Base-by-base conservation (phyloP, 1,140 invertebrate species). In the Lasaia peninsularis region DNA sequence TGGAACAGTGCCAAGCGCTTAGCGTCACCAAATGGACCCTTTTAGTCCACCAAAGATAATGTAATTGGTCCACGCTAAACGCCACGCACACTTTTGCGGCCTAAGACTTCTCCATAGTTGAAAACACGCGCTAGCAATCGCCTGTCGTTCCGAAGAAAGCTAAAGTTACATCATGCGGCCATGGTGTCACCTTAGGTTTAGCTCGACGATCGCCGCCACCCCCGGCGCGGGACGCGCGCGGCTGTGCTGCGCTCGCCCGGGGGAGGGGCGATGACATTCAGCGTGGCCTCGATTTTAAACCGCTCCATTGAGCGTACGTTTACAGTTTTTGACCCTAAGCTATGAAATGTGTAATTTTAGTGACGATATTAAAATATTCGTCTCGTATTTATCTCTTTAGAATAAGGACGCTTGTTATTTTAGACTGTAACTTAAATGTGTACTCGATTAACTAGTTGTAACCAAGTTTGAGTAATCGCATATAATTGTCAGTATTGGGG, bases 271-370 rank as follows among this genome's bases (percentile, higher is more conserved):
- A 77, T 76, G 72, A 62, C 52, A 63, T 60, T 62, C 49, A 55
- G 66, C 62, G 69, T 82, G 79, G 82, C 80, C 82, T 86, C 80
- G 80, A 81, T 82, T 86, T 81, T 73, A 82, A 69, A 52, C 24
- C 50, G 53, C 67, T 61, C 60, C 37, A 52, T 63, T 62, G 63
- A 58, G 66, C 67, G 69, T 69, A 69, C 65, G 66, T 73, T 65
- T 75, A 63, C 64, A 58, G 68, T 61, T 62, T 66, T 54, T 68
- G 83, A 86, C 80, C 80, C 83, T 82, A 66, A 76, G 61, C 83
- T 80, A 71, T 86, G 83, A 85, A 86, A 85, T 86, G 81, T 86
- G 79, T 80, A 85, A 83, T 78, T 80, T 63, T 75, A 79, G 68
- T 68, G 59, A 50, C 56, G 58, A 53, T 56, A 66, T 52, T 48